Base-by-base conservation (phyloP, 2,888 invertebrate genomes). In the Diachrysia chrysitis region DNA sequence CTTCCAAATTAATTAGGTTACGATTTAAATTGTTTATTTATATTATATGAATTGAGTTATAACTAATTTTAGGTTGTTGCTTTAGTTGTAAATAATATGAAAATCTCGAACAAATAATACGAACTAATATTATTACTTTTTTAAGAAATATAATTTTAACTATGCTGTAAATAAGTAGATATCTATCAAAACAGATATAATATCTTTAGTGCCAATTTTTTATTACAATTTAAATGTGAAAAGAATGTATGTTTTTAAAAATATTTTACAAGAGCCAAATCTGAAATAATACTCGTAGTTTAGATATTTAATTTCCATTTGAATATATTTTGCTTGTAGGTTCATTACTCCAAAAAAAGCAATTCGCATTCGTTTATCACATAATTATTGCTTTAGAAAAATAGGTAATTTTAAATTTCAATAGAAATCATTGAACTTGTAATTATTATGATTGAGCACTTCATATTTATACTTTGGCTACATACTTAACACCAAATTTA, bases 241-340 rank as follows among this genome's bases (percentile, higher is more conserved):
- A 66, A 67, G 58, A 69, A 66, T 21, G 64, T 63, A 58, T 68
- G 62, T 64, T 16, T 63, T 35, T 64, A 53, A 60, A 37, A 14
- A 37, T 61, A 56, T 66, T 58, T 66, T 21, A 61, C 57, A 59
- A 65, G 60, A 64, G 53, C 73, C 72, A 73, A 81, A 79, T 76
- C 81, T 83, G 79, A 79, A 67, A 63, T 42, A 83, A 81, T 82
- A 83, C 79, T 82, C 83, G 37, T 81, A 82, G 72, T 66, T 76
- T 79, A 76, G 57, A 72, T 42, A 21, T 42, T 58, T 37, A 61
- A 63, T 29, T 32, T 56, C n/a, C 54, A 37, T 35, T 21, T 35
- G 29, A 17, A 37, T 42, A 42, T 2, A 42, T n/a, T n/a, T 42
- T 32, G 2, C 32, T 32, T 32, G 10, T 7, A 32, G 10, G 2